Conservation (phyloP, 2,888 invertebrate genomes). For the Escarpia spicata region DNA sequence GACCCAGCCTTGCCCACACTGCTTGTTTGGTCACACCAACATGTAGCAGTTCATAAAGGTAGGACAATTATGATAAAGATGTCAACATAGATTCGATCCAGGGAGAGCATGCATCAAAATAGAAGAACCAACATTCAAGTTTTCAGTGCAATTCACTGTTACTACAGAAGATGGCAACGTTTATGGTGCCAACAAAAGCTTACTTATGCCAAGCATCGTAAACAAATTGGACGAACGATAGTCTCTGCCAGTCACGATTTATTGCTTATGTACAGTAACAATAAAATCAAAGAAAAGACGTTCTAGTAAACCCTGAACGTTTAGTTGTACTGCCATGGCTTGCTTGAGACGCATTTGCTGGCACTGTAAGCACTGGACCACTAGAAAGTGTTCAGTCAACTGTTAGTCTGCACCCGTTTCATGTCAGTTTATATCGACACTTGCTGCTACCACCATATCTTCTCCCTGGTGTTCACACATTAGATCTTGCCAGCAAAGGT, state of each 20-base stretch:
- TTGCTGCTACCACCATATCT: not conserved
- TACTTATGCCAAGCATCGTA: not conserved
- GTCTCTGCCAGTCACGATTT: not conserved
- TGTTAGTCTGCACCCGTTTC: not conserved
- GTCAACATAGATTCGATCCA: too few species aligned
- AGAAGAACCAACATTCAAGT: not conserved
- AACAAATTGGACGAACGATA: conserved; percentile 10
- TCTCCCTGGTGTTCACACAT: conserved; percentile 13
- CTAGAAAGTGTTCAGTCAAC: not conserved
- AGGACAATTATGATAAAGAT: too few species aligned
- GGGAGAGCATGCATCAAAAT: not conserved
- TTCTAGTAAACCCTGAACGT: not conserved
- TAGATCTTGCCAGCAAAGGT: conserved; percentile 77
- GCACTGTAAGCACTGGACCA: not conserved
- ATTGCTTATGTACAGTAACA: conserved; percentile 16
- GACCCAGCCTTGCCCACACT: too few species aligned
- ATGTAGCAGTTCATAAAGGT: too few species aligned
- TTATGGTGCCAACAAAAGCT: not conserved
- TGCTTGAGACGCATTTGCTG: not conserved
- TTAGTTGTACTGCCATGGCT: not conserved
- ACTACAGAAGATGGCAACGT: not conserved
- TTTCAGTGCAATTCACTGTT: not conserved
- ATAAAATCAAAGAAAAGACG: not conserved
- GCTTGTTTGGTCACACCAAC: too few species aligned
- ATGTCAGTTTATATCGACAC: not conserved